Percentiles rank a stretch among this genome's conserved stretches.
These are phyloP conservation scores for Drosophila funebris DNA, from an alignment of 1,140 invertebrate genomes.

Conservation along the genomic window DNA sequence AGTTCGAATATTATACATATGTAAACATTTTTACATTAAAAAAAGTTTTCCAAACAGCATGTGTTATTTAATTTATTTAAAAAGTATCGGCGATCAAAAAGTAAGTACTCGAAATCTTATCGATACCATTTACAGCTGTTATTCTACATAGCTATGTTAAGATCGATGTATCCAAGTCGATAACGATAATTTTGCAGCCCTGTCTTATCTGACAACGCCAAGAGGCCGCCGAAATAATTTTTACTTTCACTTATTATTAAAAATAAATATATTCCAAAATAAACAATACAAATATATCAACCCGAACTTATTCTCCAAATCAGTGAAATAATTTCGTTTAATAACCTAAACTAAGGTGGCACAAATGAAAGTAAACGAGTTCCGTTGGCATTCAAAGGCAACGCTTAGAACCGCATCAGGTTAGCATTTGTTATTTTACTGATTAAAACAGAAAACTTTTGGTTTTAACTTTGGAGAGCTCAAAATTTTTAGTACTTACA, in stretches of 20 bases:
- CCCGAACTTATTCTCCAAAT: not conserved
- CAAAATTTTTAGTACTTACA: constrained; percentile 23
- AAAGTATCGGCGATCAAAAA: not conserved
- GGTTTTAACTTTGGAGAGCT: constrained; percentile 18
- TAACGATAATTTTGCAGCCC: not conserved
- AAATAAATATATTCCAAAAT: constrained; percentile 10
- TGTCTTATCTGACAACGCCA: not conserved
- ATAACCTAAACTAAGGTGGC: not conserved
- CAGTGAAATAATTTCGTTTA: not conserved
- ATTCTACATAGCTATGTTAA: no score
- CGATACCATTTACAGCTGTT: not conserved
- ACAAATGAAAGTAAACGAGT: not conserved
- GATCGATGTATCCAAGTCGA: not conserved
- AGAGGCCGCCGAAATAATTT: constrained; percentile 27
- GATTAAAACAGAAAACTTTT: not conserved
- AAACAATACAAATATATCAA: not conserved
- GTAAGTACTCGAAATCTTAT: not conserved
- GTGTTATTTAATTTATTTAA: not conserved
- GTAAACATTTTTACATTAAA: constrained; percentile 60
- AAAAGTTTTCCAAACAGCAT: constrained; percentile 34
- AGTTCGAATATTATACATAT: constrained; percentile 65
- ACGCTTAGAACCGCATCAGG: constrained; percentile 27
- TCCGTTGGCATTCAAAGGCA: constrained; percentile 32
- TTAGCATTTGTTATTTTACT: constrained; percentile 52
- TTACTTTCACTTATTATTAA: not conserved